phyloP scores from a whole-genome alignment of 2,888 invertebrate species.

The Leptinotarsa peninsularis region DNA sequence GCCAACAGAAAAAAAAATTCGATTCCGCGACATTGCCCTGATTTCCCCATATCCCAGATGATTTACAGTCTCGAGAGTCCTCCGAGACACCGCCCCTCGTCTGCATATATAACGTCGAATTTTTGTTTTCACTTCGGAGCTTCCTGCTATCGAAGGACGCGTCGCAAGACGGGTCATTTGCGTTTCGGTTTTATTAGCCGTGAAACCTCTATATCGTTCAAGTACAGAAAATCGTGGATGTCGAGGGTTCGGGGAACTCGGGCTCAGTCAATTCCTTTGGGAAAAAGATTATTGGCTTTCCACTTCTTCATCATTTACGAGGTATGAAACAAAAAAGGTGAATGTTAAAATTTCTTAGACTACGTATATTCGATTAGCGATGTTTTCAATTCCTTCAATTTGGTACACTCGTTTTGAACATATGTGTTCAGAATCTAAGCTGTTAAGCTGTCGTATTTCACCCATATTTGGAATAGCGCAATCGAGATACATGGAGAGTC shows the following conservation, averaged over 20 bases:
- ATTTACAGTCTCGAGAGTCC: slow-evolving; percentile 37
- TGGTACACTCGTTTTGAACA: no score
- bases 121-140: slow-evolving; percentile 38
- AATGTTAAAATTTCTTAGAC: no score
- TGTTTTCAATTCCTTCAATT: no score
- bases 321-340: no score
- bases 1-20: slow-evolving; percentile 29
- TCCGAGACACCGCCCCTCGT: slow-evolving; percentile 28
- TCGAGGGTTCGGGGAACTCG: background rate
- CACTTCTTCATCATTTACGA: no score
- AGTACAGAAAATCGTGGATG: background rate
- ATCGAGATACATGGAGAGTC: no score
- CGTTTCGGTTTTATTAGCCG: slow-evolving; percentile 43
- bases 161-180: slow-evolving; percentile 45
- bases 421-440: no score
- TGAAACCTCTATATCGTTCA: slow-evolving; percentile 37
- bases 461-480: no score
- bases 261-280: background rate
- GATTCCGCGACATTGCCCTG: slow-evolving; percentile 39
- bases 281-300: no score
- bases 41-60: slow-evolving; percentile 39
- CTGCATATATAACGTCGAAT: slow-evolving; percentile 37
- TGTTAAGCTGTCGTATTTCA: no score
- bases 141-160: slow-evolving; percentile 27
- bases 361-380: no score